These are phyloP conservation scores for Chelon labrosus DNA, from an alignment of 2,797 vertebrate genomes.

Conservation along the genomic window DNA sequence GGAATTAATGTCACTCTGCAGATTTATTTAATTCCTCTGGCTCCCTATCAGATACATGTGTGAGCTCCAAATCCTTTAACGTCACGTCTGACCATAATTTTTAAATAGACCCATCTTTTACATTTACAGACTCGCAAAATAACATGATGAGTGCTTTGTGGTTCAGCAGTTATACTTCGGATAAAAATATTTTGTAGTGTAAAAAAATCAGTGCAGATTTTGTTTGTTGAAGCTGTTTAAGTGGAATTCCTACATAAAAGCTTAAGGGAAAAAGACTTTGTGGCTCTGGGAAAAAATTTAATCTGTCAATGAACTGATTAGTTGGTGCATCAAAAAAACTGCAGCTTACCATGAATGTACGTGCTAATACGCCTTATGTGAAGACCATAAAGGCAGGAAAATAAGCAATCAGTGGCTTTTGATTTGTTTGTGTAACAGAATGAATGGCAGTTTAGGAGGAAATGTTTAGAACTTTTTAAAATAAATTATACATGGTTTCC, in stretches of 20 bases:
- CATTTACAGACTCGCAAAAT: conserved; percentile 36
- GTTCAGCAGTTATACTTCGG: conserved; percentile 12
- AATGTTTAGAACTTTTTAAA: conserved; percentile 13
- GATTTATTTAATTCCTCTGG: conserved; percentile 82
- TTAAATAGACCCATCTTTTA: conserved; percentile 45
- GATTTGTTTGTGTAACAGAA: conserved; percentile 5
- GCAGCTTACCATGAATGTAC: conserved; percentile 9
- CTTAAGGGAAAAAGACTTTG: not conserved
- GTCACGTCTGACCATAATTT: conserved; percentile 60
- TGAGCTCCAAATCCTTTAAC: conserved; percentile 65
- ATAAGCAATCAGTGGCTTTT: conserved; percentile 24
- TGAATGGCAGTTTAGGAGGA: conserved; percentile 11
- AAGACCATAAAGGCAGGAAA: conserved; percentile 32
- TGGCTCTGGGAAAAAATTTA: too few relatives aligned
- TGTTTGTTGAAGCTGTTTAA: conserved; percentile 31
- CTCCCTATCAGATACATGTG: conserved; percentile 81
- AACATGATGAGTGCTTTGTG: conserved; percentile 13
- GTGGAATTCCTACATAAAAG: conserved; percentile 29
- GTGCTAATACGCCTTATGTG: conserved; percentile 18
- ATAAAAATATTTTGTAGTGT: not conserved
- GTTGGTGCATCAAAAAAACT: conserved; percentile 22
- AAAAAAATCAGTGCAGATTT: not conserved
- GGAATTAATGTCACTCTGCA: conserved; percentile 86
- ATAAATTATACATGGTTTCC: conserved; percentile 12
- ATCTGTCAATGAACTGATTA: conserved; percentile 56